phyloP scores from a whole-genome alignment of 35 echinoderm and acorn worm genomes.

The Stichopus chloronotus region DNA sequence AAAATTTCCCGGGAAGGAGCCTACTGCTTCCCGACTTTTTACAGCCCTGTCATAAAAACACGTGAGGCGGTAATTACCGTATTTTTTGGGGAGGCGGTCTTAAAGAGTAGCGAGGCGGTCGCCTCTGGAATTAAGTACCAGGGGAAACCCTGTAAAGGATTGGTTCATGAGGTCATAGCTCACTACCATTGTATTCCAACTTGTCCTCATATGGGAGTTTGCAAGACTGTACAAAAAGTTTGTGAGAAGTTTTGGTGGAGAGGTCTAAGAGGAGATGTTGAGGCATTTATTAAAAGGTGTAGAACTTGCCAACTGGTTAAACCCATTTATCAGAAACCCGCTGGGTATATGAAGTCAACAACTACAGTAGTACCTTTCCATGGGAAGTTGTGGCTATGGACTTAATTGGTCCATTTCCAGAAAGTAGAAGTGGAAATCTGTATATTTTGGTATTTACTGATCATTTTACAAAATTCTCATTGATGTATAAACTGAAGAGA shows the following conservation, averaged over 20 bases:
- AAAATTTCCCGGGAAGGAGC: too few species aligned
- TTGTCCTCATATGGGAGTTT: conserved; percentile 36
- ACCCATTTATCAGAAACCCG: conserved; percentile 32
- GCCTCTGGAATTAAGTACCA: too few species aligned
- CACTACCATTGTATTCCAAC: conserved; percentile 33
- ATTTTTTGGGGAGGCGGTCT: too few species aligned
- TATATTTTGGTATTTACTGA: conserved; percentile 36
- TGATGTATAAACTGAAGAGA: conserved; percentile 17
- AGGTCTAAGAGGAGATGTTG: not conserved
- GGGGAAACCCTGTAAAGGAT: too few species aligned
- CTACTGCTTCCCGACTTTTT: too few species aligned
- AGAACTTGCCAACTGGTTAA: not conserved
- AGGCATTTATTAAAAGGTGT: conserved; percentile 18
- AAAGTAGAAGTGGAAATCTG: conserved; percentile 15
- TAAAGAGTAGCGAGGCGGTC: too few species aligned
- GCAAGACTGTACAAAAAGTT: conserved; percentile 41
- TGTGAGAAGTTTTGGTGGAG: conserved; percentile 42
- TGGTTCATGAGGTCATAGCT: conserved; percentile 9
- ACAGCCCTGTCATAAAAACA: too few species aligned
- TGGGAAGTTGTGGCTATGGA: conserved; percentile 56
- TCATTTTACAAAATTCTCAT: conserved; percentile 23
- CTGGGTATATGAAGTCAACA: conserved; percentile 39
- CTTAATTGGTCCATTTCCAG: conserved; percentile 24
- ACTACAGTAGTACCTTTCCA: not conserved
- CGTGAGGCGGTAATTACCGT: too few species aligned